Percentiles rank a stretch among this genome's conserved stretches.
Evolutionary conservation across 2,113 vertebrate species (phyloP).

Genomic region (Leiothrix lutea): DNA sequence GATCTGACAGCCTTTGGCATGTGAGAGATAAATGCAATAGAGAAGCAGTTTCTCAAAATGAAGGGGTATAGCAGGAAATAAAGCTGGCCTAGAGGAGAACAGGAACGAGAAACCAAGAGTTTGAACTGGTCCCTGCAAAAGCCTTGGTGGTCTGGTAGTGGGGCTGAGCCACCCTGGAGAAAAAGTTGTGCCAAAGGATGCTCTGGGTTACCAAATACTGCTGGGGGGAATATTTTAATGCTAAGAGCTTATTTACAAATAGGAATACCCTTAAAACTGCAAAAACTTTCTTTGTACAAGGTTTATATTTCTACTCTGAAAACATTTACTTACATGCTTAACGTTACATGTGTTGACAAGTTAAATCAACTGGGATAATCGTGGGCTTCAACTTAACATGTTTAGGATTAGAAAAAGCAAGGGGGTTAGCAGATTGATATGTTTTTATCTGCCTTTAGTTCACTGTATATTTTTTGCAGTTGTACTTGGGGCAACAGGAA

Average conservation of each 20-base stretch:
- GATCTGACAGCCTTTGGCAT: not conserved
- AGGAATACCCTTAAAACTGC: not conserved
- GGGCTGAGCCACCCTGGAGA: not conserved
- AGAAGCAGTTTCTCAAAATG: not conserved
- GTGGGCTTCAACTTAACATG: not conserved
- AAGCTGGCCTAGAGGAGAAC: not conserved
- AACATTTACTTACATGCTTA: not conserved
- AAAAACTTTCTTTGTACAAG: not conserved
- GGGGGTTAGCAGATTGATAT: not conserved
- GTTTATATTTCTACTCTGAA: not conserved
- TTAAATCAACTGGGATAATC: not conserved
- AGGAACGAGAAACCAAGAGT: not conserved
- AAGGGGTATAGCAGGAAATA: not conserved
- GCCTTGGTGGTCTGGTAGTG: not conserved
- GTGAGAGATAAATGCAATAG: not conserved
- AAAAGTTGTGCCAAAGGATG: not conserved
- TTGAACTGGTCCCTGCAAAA: not conserved
- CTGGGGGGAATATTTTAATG: not conserved
- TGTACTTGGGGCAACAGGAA: not conserved
- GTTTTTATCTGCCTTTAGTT: not conserved
- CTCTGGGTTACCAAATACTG: not conserved
- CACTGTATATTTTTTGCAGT: not conserved
- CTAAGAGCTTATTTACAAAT: not conserved
- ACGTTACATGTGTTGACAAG: not conserved
- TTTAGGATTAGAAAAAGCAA: not conserved